Conservation (phyloP, 2,888 invertebrate genomes). For the Platycheirus albimanus region DNA sequence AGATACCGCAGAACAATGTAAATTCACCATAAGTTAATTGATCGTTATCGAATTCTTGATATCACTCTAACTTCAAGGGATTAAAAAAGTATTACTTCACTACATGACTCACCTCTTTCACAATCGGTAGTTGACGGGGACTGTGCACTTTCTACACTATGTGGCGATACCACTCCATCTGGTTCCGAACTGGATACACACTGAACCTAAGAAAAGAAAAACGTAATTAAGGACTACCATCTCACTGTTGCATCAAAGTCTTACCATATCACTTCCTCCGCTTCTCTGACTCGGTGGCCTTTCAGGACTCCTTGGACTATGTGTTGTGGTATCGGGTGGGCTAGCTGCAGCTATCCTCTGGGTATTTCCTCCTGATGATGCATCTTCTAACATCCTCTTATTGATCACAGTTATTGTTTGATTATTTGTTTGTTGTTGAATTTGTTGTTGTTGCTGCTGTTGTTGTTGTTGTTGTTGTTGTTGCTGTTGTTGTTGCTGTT, state of each 20-base stretch:
- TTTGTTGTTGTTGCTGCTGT: conserved; percentile 77
- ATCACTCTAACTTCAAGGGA: too few species aligned
- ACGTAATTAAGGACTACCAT: not conserved
- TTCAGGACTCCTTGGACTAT: conserved; percentile 88
- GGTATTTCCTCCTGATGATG: conserved; percentile 72
- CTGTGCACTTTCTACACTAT: conserved; percentile 81
- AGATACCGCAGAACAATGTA: too few species aligned
- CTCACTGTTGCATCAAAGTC: not conserved
- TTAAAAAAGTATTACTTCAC: too few species aligned
- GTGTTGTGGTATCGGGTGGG: conserved; percentile 93
- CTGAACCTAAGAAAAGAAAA: conserved; percentile 88
- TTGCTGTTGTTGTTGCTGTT: conserved; percentile 87
- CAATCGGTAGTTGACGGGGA: conserved; percentile 82
- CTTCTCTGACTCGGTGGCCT: conserved; percentile 82
- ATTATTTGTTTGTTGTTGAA: conserved; percentile 70
- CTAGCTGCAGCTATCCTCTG: conserved; percentile 83
- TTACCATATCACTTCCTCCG: conserved; percentile 82
- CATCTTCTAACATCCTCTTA: conserved; percentile 77
- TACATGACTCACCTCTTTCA: conserved; percentile 77
- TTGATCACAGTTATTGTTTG: conserved; percentile 75
- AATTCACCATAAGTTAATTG: too few species aligned
- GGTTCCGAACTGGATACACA: conserved; percentile 94
- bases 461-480: too few species aligned
- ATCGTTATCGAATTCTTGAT: too few species aligned
- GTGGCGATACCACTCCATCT: conserved; percentile 85